Evolutionary conservation across 2,113 vertebrate species (phyloP).

Genomic region (Danio rerio): DNA sequence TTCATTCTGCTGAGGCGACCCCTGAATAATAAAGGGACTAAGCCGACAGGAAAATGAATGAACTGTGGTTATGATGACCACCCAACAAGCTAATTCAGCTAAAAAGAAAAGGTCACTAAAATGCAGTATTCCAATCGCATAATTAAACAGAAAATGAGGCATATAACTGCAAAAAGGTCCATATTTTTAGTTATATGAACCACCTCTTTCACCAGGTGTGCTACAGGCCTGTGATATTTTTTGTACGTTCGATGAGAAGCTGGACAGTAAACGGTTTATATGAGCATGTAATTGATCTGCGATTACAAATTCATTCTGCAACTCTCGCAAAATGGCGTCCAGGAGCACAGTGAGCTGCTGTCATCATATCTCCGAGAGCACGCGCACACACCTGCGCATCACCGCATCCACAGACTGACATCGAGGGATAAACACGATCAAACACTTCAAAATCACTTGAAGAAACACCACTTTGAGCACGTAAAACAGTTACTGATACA

Average conservation of each 20-base stretch:
- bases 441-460: background rate
- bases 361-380: background rate
- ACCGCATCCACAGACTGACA: background rate
- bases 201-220: no score
- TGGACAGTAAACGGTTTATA: background rate
- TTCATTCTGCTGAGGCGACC: no score
- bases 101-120: no score
- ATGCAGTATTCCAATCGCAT: no score
- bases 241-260: background rate
- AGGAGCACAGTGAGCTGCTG: slow-evolving; percentile 10
- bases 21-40: no score
- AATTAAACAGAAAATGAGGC: no score
- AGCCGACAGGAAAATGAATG: no score
- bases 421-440: background rate
- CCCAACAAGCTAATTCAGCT: no score
- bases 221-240: no score
- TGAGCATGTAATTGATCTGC: background rate
- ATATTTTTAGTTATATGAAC: no score
- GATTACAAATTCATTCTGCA: background rate
- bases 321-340: slow-evolving; percentile 50
- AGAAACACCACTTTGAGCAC: background rate
- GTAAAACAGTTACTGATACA: background rate
- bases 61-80: no score
- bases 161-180: no score
- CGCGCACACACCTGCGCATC: slow-evolving; percentile 28